Percentiles rank a stretch among this genome's conserved stretches.
These are phyloP conservation scores for Nycteola revayana DNA, from an alignment of 2,888 invertebrate genomes.

Conservation along the genomic window DNA sequence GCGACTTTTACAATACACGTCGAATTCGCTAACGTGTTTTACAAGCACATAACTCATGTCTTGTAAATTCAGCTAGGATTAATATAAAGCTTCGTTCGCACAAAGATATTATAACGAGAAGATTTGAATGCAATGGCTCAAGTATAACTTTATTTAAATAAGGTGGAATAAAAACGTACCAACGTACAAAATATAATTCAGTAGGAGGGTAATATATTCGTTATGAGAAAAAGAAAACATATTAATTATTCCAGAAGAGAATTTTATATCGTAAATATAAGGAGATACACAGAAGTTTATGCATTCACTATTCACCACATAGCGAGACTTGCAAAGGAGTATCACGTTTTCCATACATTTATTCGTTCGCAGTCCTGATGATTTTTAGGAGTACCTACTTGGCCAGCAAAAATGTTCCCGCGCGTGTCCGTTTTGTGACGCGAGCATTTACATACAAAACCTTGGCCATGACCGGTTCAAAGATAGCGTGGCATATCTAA, in stretches of 20 bases:
- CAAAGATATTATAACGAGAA: no score
- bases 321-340: slow-evolving; percentile 38
- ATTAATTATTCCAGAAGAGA: no score
- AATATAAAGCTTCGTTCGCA: no score
- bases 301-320: slow-evolving; percentile 29
- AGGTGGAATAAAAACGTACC: slow-evolving; percentile 17
- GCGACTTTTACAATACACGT: slow-evolving; percentile 22
- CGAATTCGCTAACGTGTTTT: slow-evolving; percentile 17
- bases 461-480: slow-evolving; percentile 55
- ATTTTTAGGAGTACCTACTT: slow-evolving; percentile 55
- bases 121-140: no score
- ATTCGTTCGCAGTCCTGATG: slow-evolving; percentile 38
- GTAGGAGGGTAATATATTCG: no score
- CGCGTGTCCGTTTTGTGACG: slow-evolving; percentile 48
- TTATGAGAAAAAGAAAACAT: no score
- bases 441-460: slow-evolving; percentile 75
- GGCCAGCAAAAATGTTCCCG: slow-evolving; percentile 42
- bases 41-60: slow-evolving; percentile 13
- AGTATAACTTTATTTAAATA: slow-evolving; percentile 16
- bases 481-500: slow-evolving; percentile 74
- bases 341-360: slow-evolving; percentile 44
- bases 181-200: no score
- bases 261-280: no score
- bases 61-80: slow-evolving; percentile 2
- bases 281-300: no score